Evolutionary conservation across 2,113 vertebrate species (phyloP).

Genomic region (Prionailurus bengalensis): DNA sequence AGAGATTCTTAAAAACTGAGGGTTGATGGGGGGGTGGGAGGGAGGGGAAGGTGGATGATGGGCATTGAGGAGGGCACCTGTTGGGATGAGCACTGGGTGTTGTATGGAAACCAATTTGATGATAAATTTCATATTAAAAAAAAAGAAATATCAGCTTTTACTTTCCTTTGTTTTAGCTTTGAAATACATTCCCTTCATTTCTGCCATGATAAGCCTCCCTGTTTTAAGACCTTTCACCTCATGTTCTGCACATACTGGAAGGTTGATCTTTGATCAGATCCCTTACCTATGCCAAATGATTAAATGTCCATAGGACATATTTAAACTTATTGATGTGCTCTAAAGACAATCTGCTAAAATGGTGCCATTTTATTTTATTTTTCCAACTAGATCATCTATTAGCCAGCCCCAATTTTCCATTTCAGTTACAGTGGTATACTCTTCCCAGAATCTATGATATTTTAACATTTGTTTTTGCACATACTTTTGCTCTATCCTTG

Average conservation of each 20-base stretch:
- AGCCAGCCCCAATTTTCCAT: not conserved
- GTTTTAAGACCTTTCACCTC: not conserved
- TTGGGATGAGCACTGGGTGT: too few species aligned
- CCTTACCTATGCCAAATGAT: not conserved
- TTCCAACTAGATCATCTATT: not conserved
- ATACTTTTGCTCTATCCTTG: not conserved
- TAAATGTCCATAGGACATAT: not conserved
- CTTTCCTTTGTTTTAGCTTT: not conserved
- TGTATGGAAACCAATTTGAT: too few species aligned
- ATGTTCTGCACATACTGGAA: not conserved
- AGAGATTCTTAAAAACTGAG: too few species aligned
- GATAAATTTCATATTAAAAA: too few species aligned
- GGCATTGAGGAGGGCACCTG: too few species aligned
- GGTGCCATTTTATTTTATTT: not conserved
- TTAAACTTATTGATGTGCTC: not conserved
- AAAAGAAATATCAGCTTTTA: not conserved
- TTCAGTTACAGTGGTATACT: not conserved
- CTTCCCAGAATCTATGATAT: not conserved
- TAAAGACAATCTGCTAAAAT: not conserved
- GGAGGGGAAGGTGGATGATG: too few species aligned
- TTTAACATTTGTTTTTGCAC: not conserved
- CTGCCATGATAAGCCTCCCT: not conserved
- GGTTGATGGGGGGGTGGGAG: too few species aligned
- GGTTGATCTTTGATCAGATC: not conserved
- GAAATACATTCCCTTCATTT: not conserved